A percentile compares a stretch with the other conserved stretches of the same genome.
phyloP scores from a whole-genome alignment of 2,797 vertebrate genomes.

The Esox lucius region DNA sequence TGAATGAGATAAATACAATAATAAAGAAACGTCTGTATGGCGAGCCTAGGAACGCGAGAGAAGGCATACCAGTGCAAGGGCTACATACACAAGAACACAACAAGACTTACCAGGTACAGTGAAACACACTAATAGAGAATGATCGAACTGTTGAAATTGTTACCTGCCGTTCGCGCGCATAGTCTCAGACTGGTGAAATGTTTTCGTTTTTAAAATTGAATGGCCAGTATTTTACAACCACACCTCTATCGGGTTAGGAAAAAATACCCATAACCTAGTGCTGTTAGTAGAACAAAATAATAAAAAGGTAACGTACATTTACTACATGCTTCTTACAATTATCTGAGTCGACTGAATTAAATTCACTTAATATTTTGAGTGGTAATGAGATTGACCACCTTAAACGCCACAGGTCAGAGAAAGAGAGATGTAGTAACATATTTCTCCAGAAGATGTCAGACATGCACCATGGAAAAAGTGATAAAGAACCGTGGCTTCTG shows the following conservation, averaged over 20 bases:
- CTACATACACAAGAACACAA: constrained; percentile 15
- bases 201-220: background rate
- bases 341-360: background rate
- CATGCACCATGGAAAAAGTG: background rate
- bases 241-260: no score
- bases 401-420: constrained; percentile 51
- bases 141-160: background rate
- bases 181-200: background rate
- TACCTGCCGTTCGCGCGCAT: background rate
- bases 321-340: background rate
- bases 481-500: background rate
- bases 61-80: background rate
- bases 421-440: background rate
- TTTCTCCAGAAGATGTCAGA: constrained; percentile 60
- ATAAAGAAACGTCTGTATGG: background rate
- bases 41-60: background rate
- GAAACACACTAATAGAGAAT: background rate
- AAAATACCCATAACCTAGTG: no score
- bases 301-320: no score
- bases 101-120: background rate
- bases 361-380: background rate
- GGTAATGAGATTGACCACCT: constrained; percentile 61
- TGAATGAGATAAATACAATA: background rate
- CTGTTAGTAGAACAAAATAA: background rate
- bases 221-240: background rate